phyloP scores from a whole-genome alignment of 2,888 invertebrate species.

The Ganaspis brasiliensis region DNA sequence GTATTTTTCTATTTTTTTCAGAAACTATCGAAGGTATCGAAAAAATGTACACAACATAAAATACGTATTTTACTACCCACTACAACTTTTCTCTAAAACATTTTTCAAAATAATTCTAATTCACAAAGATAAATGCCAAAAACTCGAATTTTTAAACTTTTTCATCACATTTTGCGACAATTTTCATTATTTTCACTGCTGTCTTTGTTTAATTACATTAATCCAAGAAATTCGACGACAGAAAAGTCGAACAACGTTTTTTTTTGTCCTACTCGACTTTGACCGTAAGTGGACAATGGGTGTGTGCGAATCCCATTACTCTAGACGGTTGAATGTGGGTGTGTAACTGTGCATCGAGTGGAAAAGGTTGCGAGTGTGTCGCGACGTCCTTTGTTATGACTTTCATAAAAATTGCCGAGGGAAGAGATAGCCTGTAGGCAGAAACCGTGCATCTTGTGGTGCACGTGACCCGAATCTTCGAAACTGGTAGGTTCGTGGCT shows the following conservation, averaged over 20 bases:
- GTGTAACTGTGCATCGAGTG: constrained; percentile 50
- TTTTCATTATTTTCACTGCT: no score
- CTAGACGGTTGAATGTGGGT: constrained; percentile 51
- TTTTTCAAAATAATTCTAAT: no score
- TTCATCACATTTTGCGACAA: no score
- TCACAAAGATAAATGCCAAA: no score
- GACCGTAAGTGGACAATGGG: constrained; percentile 68
- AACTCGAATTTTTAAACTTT: no score
- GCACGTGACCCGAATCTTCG: constrained; percentile 67
- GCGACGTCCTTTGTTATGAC: constrained; percentile 56
- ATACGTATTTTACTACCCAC: no score
- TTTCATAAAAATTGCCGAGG: constrained; percentile 43
- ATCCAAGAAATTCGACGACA: no score
- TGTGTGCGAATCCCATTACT: constrained; percentile 62
- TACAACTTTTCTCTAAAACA: no score
- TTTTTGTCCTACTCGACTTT: constrained; percentile 48
- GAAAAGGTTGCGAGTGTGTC: constrained; percentile 42
- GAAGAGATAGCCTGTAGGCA: constrained; percentile 51
- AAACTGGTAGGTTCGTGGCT: constrained; percentile 48
- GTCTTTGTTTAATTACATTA: no score
- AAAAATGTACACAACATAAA: no score
- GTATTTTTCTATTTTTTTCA: no score
- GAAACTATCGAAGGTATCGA: no score
- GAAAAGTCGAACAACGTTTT: not conserved
- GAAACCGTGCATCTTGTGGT: constrained; percentile 54